Conservation (phyloP, 2,797 vertebrate genomes). For the Clarias platycephalus region DNA sequence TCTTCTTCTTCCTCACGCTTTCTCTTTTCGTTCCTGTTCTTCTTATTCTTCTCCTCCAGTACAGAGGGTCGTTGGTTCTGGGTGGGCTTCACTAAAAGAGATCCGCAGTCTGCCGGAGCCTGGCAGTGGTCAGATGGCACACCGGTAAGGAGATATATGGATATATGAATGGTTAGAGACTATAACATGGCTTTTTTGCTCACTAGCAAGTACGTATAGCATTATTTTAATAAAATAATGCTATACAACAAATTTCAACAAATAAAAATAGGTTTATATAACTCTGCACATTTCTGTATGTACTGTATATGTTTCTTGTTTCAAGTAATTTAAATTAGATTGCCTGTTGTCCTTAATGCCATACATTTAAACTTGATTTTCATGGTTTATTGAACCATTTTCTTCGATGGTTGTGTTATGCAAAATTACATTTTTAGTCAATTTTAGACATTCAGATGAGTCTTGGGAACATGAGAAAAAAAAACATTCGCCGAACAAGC, state of each 20-base stretch:
- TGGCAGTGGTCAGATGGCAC: constrained; percentile 93
- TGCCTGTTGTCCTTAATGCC: not conserved
- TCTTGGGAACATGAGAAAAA: no score
- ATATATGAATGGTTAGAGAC: not conserved
- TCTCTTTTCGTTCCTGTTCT: constrained; percentile 7
- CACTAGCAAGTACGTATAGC: not conserved
- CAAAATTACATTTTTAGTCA: no score
- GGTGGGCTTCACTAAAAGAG: constrained; percentile 94
- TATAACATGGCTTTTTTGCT: no score
- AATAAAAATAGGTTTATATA: not conserved
- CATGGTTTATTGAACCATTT: not conserved
- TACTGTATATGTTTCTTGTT: not conserved
- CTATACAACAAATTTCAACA: no score
- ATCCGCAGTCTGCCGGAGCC: constrained; percentile 72
- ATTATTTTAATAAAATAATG: not conserved
- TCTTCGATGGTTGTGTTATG: not conserved
- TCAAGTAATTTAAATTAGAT: not conserved
- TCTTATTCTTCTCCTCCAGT: constrained; percentile 66
- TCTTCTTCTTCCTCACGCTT: not conserved
- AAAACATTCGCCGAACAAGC: no score
- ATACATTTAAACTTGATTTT: not conserved
- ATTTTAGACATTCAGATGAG: no score
- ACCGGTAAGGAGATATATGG: constrained; percentile 75
- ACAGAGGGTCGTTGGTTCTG: constrained; percentile 90
- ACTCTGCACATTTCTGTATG: not conserved